A percentile compares a stretch with the other conserved stretches of the same genome.
Conservation (phyloP, 2,888 invertebrate genomes). For the Hartigia nigra region DNA sequence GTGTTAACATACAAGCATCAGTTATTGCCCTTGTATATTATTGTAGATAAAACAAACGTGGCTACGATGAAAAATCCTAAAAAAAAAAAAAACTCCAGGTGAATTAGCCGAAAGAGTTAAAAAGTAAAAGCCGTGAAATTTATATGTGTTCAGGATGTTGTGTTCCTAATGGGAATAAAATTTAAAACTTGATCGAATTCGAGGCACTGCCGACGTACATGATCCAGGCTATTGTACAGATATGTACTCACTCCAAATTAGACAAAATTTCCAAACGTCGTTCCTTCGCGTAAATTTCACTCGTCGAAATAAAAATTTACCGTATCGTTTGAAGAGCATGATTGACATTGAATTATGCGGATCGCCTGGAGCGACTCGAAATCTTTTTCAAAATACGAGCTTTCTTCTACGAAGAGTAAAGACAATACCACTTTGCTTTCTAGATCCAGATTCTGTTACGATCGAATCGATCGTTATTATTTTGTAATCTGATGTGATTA, state of each 20-base stretch:
- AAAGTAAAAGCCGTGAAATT: conserved; percentile 15
- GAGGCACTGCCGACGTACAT: neutral
- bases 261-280: neutral
- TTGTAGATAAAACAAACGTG: neutral
- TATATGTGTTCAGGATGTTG: conserved; percentile 34
- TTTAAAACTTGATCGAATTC: conserved; percentile 7
- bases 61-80: neutral
- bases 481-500: conserved; percentile 32
- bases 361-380: neutral
- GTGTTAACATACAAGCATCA: conserved; percentile 51
- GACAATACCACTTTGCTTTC: conserved; percentile 38
- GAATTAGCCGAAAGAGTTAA: neutral
- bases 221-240: neutral
- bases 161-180: conserved; percentile 30
- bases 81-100: neutral
- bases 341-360: neutral
- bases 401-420: conserved; percentile 31
- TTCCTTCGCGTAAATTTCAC: neutral
- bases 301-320: neutral
- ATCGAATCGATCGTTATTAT: conserved; percentile 10
- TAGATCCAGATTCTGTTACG: conserved; percentile 21
- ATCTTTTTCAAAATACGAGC: conserved; percentile 7
- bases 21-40: conserved; percentile 19
- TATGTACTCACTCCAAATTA: neutral
- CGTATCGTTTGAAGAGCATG: neutral